Evolutionary conservation across 2,113 vertebrate genomes (phyloP), one percentile per base, ranked within the genome.

Genomic region (Serinus canaria): DNA sequence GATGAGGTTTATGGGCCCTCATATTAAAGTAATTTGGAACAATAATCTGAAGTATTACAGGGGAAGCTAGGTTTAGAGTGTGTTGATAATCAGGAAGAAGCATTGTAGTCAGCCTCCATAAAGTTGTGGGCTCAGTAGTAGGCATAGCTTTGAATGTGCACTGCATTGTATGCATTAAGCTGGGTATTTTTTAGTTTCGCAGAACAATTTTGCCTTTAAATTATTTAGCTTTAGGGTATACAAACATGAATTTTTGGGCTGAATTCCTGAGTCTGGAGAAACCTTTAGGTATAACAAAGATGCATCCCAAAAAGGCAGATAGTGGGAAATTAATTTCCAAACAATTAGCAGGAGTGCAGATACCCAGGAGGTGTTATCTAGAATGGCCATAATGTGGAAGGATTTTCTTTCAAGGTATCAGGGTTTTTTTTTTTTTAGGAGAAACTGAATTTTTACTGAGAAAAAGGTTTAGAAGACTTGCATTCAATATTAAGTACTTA

Each of bases 1-100:
- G 35, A 62, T 90, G 83, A 80, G 53, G 24, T 95, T 94, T 94
- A 90, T 43, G n/a, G 62, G 46, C 53, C 85, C 46, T 76, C 89
- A 43, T 77, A 83, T 83, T 69, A 58, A 80, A 83, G 46, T 62
- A 83, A 92, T 69, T 88, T 88, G 75, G 66, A 69, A 46, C 46
- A 83, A 76, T 20, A 68, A 35, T 66, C 52, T 28, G 50, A 87
- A 91, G 20, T 37, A 6, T n/a, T 64, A 20, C 23, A 53, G 30
- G 33, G 20, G 22, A 81, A 78, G 23, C 15, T 52, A 23, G 11
- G 8, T 76, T 84, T 84, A 81, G 39, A 72, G 13, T 53, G 41
- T 27, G 25, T 13, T 75, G 80, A 52, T 67, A 37, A 81, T 41
- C 50, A 67, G 49, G 67, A 85, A 79, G 83, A 87, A 90, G 63